Evolutionary conservation across 2,888 invertebrate genomes (phyloP).

Genomic region (Brachypalpus laphriformis): DNA sequence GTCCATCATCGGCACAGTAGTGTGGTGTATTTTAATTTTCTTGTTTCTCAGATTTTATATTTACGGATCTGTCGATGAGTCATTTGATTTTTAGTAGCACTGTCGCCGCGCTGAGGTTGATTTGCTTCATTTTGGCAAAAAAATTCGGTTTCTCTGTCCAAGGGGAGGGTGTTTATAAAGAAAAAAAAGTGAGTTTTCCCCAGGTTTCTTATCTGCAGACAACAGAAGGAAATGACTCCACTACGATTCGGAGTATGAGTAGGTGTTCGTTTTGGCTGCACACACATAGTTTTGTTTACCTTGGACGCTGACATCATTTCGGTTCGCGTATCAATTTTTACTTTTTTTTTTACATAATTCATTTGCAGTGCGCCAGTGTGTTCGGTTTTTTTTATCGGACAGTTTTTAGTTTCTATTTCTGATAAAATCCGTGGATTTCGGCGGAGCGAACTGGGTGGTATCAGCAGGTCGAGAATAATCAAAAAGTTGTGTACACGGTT

Average conservation of each 20-base stretch:
- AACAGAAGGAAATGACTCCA: conserved; percentile 54
- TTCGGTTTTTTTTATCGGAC: neutral
- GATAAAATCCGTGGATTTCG: conserved; percentile 5
- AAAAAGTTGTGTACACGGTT: neutral
- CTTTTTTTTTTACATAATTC: conserved; percentile 53
- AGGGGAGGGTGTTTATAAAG: neutral
- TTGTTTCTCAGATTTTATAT: conserved; percentile 62
- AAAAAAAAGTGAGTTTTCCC: conserved; percentile 16
- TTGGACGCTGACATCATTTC: conserved; percentile 69
- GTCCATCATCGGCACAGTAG: neutral
- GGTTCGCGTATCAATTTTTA: conserved; percentile 31
- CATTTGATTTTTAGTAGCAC: conserved; percentile 52
- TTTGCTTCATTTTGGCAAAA: conserved; percentile 13
- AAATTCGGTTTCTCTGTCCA: neutral
- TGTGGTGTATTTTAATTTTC: conserved; percentile 57
- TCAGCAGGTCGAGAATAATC: neutral
- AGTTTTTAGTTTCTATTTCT: neutral
- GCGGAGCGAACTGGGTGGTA: neutral
- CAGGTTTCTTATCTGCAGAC: conserved; percentile 14
- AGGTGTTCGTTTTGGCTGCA: conserved; percentile 36
- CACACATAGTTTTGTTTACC: conserved; percentile 61
- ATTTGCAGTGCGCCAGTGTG: conserved; percentile 11
- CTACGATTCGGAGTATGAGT: conserved; percentile 37
- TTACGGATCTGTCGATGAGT: conserved; percentile 67
- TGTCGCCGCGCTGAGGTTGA: conserved; percentile 32